Base-by-base conservation (phyloP, 2,888 invertebrate genomes). In the Parapristionchus giblindavisi region DNA sequence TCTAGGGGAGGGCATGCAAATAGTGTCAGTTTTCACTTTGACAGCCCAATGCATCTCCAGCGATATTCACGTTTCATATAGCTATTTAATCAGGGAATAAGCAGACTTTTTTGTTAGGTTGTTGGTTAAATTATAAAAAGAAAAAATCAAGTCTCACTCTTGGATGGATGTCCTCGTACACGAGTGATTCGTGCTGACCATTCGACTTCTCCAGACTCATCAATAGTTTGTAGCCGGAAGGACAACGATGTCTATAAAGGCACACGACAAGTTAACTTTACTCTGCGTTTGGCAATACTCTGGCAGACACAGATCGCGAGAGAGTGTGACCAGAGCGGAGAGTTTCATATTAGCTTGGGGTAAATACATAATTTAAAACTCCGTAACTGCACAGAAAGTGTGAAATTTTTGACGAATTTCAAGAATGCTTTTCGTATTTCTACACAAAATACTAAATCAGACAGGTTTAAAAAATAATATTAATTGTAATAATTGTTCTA, bases 111-210 rank as follows among this genome's bases (percentile, higher is more conserved):
- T 6, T n/a, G n/a, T 54, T n/a, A 54, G 8, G 24, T 54, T 54
- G 6, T 5, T 54, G 11, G 24, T 17, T 24, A 56, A 56, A 17
- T 14, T 17, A 43, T 17, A 8, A 43, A 43, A 43, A 14, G 43
- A 8, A 17, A 14, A 8, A 43, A 43, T 17, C 3, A 11, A 24
- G 29, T 5, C 56, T 58, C 21, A 71, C 71, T 34, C 71, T 56
- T 29, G 71, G 71, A 71, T 71, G 71, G 11, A 71, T 58, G 51
- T 71, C 71, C 43, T 71, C 71, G 58, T 71, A 71, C 29, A 71
- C 71, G 56, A 71, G 58, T 21, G 71, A 71, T 32, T 71, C 71
- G 56, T 58, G 71, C 58, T 71, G 71, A 21, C 71, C 71, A n/a
- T 71, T 71, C 17, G 71, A 38, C 58, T 71, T 71, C 43, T 71